Percentiles rank a stretch among this genome's conserved stretches.
Conservation (phyloP, 2,797 vertebrate genomes). For the Neostethus bicornis region DNA sequence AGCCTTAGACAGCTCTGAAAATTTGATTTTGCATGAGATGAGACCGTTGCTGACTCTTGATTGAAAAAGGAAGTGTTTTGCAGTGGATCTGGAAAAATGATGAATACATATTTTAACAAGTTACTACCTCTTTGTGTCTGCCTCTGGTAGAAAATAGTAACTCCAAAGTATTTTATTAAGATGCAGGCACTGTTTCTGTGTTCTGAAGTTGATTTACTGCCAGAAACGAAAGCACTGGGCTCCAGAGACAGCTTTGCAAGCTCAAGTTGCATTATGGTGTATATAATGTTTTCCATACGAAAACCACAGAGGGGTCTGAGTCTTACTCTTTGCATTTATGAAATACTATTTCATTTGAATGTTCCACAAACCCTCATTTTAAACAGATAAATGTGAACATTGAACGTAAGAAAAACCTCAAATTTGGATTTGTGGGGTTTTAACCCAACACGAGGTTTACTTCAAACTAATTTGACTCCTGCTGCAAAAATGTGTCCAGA, state of each 20-base stretch:
- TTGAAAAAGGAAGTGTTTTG: constrained; percentile 87
- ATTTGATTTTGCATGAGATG: constrained; percentile 90
- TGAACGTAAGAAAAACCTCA: constrained; percentile 19
- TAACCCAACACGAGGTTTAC: constrained; percentile 82
- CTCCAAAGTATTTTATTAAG: constrained; percentile 20
- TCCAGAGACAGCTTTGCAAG: constrained; percentile 30
- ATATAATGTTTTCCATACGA: constrained; percentile 37
- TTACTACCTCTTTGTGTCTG: constrained; percentile 86
- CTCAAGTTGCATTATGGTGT: constrained; percentile 50
- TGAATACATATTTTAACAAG: constrained; percentile 88
- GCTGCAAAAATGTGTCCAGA: constrained; percentile 88
- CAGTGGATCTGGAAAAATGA: constrained; percentile 84
- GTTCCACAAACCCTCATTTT: constrained; percentile 6
- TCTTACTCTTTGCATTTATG: constrained; percentile 36
- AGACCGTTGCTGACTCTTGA: constrained; percentile 90
- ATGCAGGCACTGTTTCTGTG: constrained; percentile 11
- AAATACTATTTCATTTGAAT: constrained; percentile 36
- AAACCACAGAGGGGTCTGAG: constrained; percentile 36
- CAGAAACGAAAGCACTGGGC: constrained; percentile 29
- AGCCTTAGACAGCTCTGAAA: too few relatives aligned
- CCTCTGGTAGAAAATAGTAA: constrained; percentile 89
- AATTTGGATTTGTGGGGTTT: constrained; percentile 12
- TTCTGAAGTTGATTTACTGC: constrained; percentile 36
- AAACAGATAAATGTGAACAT: constrained; percentile 14
- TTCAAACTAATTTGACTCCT: constrained; percentile 89